These are phyloP conservation scores for Thunnus albacares DNA, from an alignment of 2,797 vertebrate species.

Conservation along the genomic window DNA sequence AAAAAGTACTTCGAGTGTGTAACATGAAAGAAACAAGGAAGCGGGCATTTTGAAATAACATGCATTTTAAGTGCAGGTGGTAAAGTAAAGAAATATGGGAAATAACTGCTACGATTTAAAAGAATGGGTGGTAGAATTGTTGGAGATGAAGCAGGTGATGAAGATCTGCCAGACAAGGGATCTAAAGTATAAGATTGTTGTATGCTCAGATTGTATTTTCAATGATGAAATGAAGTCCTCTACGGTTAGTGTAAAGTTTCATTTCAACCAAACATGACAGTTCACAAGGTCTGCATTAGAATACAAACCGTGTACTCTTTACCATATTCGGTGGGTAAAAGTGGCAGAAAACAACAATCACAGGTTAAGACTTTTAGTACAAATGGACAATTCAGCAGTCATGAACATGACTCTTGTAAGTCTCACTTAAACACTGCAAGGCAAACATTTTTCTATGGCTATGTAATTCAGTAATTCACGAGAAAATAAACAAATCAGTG, in stretches of 20 bases:
- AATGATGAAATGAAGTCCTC: not conserved
- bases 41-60: not conserved
- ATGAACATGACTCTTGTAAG: slow-evolving; percentile 11
- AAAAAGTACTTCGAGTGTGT: not conserved
- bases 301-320: not conserved
- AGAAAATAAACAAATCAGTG: slow-evolving; percentile 29
- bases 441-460: slow-evolving; percentile 9
- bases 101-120: not conserved
- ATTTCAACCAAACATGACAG: not conserved
- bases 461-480: not conserved
- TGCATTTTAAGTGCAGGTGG: not conserved
- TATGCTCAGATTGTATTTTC: not conserved
- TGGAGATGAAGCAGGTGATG: not conserved
- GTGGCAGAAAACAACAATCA: not conserved
- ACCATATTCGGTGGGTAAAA: not conserved
- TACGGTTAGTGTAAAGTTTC: not conserved
- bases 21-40: slow-evolving; percentile 2
- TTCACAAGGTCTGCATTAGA: not conserved
- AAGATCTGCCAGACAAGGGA: not conserved
- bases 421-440: not conserved
- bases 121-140: not conserved
- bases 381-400: not conserved
- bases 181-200: not conserved
- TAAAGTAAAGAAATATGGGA: not conserved
- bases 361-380: not conserved